Evolutionary conservation across 2,797 vertebrate species (phyloP), one percentile per base, ranked within the genome.

Genomic region (Falco rusticolus): DNA sequence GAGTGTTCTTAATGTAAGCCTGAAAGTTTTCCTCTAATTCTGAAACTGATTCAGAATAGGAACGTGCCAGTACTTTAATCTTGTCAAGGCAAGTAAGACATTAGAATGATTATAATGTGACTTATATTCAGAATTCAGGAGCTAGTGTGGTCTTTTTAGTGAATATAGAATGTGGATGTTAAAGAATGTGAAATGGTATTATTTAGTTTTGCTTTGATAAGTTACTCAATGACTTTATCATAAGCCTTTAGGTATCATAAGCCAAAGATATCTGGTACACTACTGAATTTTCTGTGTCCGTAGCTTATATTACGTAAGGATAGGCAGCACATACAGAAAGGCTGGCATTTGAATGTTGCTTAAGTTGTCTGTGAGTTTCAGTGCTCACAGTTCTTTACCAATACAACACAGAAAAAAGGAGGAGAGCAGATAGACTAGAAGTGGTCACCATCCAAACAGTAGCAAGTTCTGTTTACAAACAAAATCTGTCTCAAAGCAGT

Each of bases 401-500:
- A 39, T 41, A 25, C 19, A 89, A 50, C 17, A 60, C 21, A 68
- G 21, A n/a, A 26, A 60, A 87, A 93, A 50, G 4, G 2, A 2
- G 1, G 26, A 78, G 41, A 70, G 45, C 0, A 21, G 26, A 70
- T 61, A 17, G 41, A 85, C 51, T 63, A 60, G 69, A 88, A 89
- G n/a, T 50, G 89, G 63, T 77, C 87, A 65, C n/a, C 71, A 86
- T 81, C 51, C 59, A 88, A 80, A 69, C 17, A 79, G 65, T n/a
- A 81, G 16, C 87, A 82, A 33, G 29, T 77, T 84, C 90, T 92
- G 70, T 94, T 95, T 96, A 79, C 82, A 94, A 96, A 96, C 65
- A 92, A 50, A 89, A 79, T 82, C 68, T 87, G n/a, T 88, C 93
- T 92, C 63, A 87, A 92, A 94, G 56, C 45, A 85, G 28, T 53